These are phyloP conservation scores for Psettodes erumei DNA, from an alignment of 2,113 vertebrate genomes.

Conservation along the genomic window DNA sequence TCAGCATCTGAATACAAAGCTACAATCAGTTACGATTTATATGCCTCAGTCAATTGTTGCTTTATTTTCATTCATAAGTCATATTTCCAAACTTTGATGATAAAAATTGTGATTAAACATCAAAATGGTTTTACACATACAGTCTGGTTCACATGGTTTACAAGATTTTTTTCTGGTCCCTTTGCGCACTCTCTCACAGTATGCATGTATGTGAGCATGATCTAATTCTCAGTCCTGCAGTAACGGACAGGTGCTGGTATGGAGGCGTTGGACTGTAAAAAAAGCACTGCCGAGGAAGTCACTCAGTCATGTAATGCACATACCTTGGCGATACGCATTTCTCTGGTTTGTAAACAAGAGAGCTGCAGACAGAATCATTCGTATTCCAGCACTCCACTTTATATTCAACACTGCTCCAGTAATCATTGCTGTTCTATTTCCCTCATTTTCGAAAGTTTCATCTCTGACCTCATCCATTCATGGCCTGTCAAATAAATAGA, in stretches of 20 bases:
- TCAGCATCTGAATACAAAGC: no score
- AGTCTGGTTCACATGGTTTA: neutral
- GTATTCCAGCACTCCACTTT: neutral
- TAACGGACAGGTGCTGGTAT: neutral
- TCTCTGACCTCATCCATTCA: neutral
- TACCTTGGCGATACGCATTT: neutral
- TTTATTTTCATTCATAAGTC: neutral
- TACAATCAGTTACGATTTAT: neutral
- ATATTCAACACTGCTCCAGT: neutral
- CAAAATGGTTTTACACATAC: neutral
- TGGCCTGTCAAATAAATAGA: neutral
- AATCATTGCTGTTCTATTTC: neutral
- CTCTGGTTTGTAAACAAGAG: no score
- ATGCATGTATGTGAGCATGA: neutral
- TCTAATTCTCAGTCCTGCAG: neutral
- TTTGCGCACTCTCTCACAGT: no score
- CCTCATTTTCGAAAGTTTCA: slow-evolving; percentile 7
- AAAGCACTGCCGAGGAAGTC: neutral
- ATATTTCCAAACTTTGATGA: neutral
- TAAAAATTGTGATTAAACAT: no score
- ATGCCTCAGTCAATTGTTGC: neutral
- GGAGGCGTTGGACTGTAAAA: neutral
- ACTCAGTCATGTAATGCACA: slow-evolving; percentile 1
- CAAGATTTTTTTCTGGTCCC: no score
- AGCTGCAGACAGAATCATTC: neutral